Conservation (phyloP, 2,888 invertebrate genomes). For the Carcina quercana region DNA sequence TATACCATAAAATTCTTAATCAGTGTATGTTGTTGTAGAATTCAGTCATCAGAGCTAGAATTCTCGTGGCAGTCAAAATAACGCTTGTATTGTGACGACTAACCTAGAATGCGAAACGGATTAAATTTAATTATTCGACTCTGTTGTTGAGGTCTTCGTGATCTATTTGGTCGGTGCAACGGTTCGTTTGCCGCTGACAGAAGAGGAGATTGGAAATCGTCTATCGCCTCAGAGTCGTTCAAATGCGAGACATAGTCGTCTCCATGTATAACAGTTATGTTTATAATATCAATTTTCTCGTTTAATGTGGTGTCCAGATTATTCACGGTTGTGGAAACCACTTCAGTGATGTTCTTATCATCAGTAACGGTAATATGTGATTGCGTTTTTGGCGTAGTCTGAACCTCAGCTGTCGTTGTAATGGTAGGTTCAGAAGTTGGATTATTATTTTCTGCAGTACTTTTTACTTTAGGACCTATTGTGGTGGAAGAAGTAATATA, state of each 20-base stretch:
- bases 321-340: no score
- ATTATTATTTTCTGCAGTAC: no score
- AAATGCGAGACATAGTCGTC: slow-evolving; percentile 12
- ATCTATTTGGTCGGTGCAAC: slow-evolving; percentile 50
- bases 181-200: slow-evolving; percentile 62
- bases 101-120: slow-evolving; percentile 67
- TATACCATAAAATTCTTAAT: slow-evolving; percentile 31
- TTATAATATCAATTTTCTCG: slow-evolving; percentile 1
- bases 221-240: slow-evolving; percentile 35
- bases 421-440: neutral
- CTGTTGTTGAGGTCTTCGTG: slow-evolving; percentile 49
- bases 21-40: slow-evolving; percentile 33
- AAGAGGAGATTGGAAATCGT: slow-evolving; percentile 60
- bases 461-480: no score
- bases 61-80: slow-evolving; percentile 38
- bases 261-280: slow-evolving; percentile 8
- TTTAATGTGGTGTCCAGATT: neutral
- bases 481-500: neutral
- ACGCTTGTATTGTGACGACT: slow-evolving; percentile 20
- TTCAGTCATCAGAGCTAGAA: slow-evolving; percentile 39
- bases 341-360: no score
- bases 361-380: neutral
- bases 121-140: slow-evolving; percentile 58
- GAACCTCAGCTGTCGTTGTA: neutral
- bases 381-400: neutral